These are phyloP conservation scores for Pelusios castaneus DNA, from an alignment of 2,113 vertebrate species.

Conservation along the genomic window DNA sequence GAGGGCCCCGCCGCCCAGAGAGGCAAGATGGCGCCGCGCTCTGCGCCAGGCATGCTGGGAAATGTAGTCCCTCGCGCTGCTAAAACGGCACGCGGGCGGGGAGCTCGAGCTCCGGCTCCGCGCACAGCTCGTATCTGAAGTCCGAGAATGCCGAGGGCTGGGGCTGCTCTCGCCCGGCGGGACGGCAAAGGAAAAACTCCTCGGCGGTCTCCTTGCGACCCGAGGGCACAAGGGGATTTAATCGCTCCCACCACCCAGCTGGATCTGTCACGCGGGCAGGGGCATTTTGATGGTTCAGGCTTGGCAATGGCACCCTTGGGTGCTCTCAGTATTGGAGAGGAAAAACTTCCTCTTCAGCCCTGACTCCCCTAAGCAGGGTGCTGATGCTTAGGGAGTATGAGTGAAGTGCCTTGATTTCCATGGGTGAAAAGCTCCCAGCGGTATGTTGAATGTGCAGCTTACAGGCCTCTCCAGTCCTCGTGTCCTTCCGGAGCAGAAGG, in stretches of 20 bases:
- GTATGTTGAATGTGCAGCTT: neutral
- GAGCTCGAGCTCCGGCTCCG: too few relatives aligned
- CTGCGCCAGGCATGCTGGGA: constrained; percentile 21
- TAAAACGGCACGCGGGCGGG: too few relatives aligned
- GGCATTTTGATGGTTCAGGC: neutral
- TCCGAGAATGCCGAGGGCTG: neutral
- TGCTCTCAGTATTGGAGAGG: neutral
- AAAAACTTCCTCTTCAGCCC: too few relatives aligned
- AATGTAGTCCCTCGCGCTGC: neutral
- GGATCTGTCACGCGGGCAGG: too few relatives aligned
- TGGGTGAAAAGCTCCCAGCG: neutral
- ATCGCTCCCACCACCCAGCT: too few relatives aligned
- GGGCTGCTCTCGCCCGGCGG: neutral
- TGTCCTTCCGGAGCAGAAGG: too few relatives aligned
- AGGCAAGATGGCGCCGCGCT: constrained; percentile 24
- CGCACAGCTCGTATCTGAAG: too few relatives aligned
- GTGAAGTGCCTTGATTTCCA: neutral
- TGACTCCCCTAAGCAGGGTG: neutral
- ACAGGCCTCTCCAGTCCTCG: too few relatives aligned
- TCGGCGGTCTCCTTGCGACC: neutral
- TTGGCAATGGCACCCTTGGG: too few relatives aligned
- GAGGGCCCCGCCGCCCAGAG: neutral
- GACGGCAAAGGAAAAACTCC: neutral
- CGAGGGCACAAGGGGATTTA: too few relatives aligned
- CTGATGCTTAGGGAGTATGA: neutral